Conservation (phyloP, 2,113 vertebrate species). For the Jaculus jaculus region DNA sequence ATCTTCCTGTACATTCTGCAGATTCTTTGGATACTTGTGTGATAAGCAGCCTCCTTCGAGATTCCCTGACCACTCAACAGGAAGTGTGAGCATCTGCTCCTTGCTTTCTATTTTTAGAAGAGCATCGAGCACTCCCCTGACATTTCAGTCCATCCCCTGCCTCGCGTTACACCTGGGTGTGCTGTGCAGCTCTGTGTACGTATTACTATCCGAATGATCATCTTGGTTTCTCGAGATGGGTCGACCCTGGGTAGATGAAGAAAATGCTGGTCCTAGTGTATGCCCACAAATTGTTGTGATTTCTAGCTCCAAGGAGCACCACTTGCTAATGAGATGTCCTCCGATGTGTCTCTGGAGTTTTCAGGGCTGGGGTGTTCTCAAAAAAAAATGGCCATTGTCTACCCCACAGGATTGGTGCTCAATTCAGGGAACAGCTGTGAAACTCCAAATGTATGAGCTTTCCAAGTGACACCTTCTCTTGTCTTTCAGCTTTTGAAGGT, state of each 20-base stretch:
- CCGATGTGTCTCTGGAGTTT: background rate
- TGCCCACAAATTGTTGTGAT: no score
- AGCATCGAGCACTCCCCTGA: accelerated
- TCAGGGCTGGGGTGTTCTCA: background rate
- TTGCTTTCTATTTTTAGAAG: background rate
- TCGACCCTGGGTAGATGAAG: accelerated
- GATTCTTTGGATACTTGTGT: background rate
- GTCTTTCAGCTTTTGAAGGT: constrained; percentile 75
- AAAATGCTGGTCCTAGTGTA: no score
- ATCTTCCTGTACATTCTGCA: background rate
- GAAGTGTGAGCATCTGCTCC: accelerated
- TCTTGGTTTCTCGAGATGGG: background rate
- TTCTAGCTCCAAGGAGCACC: accelerated
- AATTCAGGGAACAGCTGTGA: background rate
- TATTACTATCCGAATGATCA: accelerated
- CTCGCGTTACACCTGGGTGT: accelerated
- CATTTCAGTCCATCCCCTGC: background rate
- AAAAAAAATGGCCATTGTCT: accelerated
- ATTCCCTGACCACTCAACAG: accelerated
- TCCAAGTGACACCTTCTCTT: background rate
- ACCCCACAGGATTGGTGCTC: background rate
- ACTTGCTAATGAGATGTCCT: accelerated
- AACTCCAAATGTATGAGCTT: accelerated
- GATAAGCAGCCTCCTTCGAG: no score
- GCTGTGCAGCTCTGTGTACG: accelerated